A percentile compares a stretch with the other conserved stretches of the same genome.
Conservation (phyloP, 2,797 vertebrate genomes). For the Cynopterus sphinx region DNA sequence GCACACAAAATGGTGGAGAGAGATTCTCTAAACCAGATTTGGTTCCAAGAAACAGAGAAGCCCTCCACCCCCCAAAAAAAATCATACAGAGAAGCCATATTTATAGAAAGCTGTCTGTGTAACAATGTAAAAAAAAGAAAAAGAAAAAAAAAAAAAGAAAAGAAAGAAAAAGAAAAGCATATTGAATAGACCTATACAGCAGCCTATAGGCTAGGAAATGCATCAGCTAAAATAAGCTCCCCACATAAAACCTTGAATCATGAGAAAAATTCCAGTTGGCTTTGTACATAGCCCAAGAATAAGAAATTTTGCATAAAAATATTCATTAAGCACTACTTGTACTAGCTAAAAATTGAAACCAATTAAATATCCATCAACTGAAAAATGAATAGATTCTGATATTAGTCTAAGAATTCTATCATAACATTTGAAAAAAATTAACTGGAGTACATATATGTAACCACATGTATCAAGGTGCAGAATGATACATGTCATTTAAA, state of each 20-base stretch:
- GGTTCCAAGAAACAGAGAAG: conserved; percentile 1
- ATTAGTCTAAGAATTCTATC: conserved; percentile 6
- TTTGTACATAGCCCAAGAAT: background rate
- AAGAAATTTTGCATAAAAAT: conserved; percentile 9
- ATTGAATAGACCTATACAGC: background rate
- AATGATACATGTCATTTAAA: background rate
- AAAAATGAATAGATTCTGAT: conserved; percentile 16
- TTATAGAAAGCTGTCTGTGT: background rate
- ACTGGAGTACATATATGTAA: background rate
- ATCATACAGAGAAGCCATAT: conserved; percentile 2
- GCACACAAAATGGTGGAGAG: background rate
- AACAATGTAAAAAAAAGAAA: background rate
- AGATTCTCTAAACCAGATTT: background rate
- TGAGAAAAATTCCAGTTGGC: background rate
- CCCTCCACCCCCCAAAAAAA: background rate
- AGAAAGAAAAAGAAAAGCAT: background rate
- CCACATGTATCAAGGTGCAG: background rate
- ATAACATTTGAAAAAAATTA: conserved; percentile 33
- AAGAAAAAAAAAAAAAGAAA: background rate
- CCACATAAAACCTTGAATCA: background rate
- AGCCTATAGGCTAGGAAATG: background rate
- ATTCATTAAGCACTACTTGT: conserved; percentile 25
- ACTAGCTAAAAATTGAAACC: conserved; percentile 25
- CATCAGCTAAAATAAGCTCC: background rate
- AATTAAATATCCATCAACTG: background rate